These are phyloP conservation scores for Adelges cooleyi DNA, from an alignment of 1,140 invertebrate genomes.

Conservation along the genomic window DNA sequence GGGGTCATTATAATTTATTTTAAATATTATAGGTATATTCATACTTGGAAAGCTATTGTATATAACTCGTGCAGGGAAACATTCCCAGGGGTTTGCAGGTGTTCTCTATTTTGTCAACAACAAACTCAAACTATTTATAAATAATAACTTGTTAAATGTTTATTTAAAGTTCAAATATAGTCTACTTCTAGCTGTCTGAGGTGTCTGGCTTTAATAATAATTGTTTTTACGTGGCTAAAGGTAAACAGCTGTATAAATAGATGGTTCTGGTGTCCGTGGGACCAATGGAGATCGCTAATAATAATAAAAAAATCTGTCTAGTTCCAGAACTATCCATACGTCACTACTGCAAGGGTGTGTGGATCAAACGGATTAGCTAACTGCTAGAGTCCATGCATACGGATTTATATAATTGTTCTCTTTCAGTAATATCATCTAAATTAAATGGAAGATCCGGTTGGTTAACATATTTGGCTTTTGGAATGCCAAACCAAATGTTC, in stretches of 20 bases:
- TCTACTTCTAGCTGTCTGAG: conserved; percentile 6
- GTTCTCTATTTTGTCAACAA: conserved; percentile 15
- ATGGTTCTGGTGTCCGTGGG: not conserved
- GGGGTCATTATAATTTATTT: no score
- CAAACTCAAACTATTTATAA: conserved; percentile 18
- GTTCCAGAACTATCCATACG: not conserved
- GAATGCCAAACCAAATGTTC: conserved; percentile 11
- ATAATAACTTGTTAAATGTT: conserved; percentile 11
- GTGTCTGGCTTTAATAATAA: not conserved
- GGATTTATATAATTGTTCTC: not conserved
- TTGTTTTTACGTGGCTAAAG: conserved; percentile 1
- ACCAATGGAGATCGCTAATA: conserved; percentile 10
- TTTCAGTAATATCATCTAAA: conserved; percentile 7
- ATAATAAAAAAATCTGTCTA: not conserved
- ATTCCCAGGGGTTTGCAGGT: conserved; percentile 16
- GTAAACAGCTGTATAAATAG: not conserved
- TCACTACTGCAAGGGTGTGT: conserved; percentile 13
- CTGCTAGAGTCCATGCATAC: conserved; percentile 22
- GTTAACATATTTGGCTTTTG: conserved; percentile 16
- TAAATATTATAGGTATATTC: no score
- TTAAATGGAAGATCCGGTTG: conserved; percentile 4
- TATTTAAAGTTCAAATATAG: not conserved
- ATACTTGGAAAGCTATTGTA: conserved; percentile 13
- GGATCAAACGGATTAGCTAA: conserved; percentile 22
- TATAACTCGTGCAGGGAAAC: conserved; percentile 25